These are phyloP conservation scores for Idris sp. DNA, from an alignment of 1,140 invertebrate species.

Conservation along the genomic window DNA sequence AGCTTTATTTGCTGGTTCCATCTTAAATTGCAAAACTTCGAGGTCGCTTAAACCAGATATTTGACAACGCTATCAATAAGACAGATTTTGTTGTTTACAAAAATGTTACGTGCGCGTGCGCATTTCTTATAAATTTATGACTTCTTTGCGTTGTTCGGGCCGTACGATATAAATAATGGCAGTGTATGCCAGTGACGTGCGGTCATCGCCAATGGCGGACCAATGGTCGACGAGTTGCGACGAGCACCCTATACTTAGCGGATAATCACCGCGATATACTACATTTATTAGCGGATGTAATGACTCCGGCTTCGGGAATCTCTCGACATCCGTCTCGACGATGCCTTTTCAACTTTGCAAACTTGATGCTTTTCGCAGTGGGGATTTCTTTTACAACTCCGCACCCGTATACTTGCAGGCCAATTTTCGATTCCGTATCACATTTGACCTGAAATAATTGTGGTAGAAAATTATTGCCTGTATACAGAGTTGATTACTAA, in stretches of 20 bases:
- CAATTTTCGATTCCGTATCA: slow-evolving; percentile 28
- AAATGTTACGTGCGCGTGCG: too few relatives aligned
- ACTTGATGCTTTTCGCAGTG: too few relatives aligned
- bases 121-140: slow-evolving; percentile 71
- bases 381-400: slow-evolving; percentile 25
- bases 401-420: slow-evolving; percentile 18
- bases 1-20: too few relatives aligned
- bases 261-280: slow-evolving; percentile 76
- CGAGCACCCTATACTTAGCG: slow-evolving; percentile 75
- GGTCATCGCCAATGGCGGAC: slow-evolving; percentile 71
- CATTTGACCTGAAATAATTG: slow-evolving; percentile 12
- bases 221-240: slow-evolving; percentile 59
- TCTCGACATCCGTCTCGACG: slow-evolving; percentile 58
- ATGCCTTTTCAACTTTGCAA: slow-evolving; percentile 45
- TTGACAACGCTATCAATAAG: too few relatives aligned
- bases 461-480: too few relatives aligned
- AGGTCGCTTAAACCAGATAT: too few relatives aligned
- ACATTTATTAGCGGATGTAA: slow-evolving; percentile 75
- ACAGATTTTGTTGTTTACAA: too few relatives aligned
- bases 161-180: slow-evolving; percentile 71
- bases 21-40: too few relatives aligned
- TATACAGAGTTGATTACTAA: too few relatives aligned
- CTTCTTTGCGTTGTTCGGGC: slow-evolving; percentile 68
- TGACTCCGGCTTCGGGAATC: slow-evolving; percentile 64
- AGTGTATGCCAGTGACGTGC: slow-evolving; percentile 72